A percentile compares a stretch with the other conserved stretches of the same genome.
These are phyloP conservation scores for Microhierax caerulescens DNA, from an alignment of 2,797 vertebrate genomes.

Conservation along the genomic window DNA sequence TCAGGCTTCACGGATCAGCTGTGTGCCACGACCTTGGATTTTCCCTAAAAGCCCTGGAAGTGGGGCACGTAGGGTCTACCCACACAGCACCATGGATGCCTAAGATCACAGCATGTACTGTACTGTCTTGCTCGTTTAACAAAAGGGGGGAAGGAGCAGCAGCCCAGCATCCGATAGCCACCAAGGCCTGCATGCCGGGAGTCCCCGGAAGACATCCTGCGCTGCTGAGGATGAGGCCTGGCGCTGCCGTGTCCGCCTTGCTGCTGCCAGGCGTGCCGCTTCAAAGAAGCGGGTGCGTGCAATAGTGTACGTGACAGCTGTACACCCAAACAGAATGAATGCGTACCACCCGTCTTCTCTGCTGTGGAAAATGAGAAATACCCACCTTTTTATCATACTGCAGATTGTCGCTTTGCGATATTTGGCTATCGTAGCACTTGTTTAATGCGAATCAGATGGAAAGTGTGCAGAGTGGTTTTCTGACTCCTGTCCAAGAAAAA, in stretches of 20 bases:
- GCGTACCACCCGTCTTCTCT: not conserved
- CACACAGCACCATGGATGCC: not conserved
- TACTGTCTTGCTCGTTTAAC: not conserved
- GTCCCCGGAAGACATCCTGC: not conserved
- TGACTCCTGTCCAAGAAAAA: not conserved
- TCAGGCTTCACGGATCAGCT: not conserved
- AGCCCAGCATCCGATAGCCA: not conserved
- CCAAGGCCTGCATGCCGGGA: not conserved
- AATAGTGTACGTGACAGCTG: accelerated
- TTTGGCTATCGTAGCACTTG: not conserved
- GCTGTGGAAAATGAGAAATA: not conserved
- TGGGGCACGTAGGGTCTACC: not conserved
- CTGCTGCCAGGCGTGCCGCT: not conserved
- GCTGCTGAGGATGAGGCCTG: not conserved
- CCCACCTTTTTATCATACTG: not conserved
- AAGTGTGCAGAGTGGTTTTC: not conserved
- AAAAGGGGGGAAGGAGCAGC: accelerated
- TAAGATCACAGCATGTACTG: not conserved
- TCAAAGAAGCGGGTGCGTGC: not conserved
- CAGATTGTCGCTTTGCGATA: accelerated
- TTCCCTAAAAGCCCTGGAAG: not conserved
- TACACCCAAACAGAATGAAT: too few relatives aligned
- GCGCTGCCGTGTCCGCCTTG: not conserved
- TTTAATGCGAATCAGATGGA: not conserved
- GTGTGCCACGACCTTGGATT: not conserved